A percentile compares a stretch with the other conserved stretches of the same genome.
Evolutionary conservation across 1,140 invertebrate species (phyloP).

Genomic region (Drosophila mayri): DNA sequence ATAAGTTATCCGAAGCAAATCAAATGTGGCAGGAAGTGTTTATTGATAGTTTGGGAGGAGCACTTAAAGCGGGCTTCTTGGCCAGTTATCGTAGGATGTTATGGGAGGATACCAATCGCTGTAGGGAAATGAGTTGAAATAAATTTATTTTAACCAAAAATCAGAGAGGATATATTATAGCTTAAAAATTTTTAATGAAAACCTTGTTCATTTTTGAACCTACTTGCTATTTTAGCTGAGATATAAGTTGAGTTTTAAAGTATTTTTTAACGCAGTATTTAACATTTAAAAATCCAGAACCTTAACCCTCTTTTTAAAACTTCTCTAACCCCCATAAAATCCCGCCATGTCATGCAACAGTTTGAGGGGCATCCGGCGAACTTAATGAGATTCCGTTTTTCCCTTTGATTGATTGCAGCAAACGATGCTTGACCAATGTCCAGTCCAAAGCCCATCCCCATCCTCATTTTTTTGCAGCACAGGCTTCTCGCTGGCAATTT

Average conservation of each 20-base stretch:
- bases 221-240: too few species aligned
- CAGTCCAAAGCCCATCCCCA: slow-evolving; percentile 3
- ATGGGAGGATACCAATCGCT: neutral
- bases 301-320: neutral
- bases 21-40: slow-evolving; percentile 48
- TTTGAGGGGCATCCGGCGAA: slow-evolving; percentile 32
- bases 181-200: too few species aligned
- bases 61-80: slow-evolving; percentile 7
- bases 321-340: neutral
- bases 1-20: slow-evolving; percentile 33
- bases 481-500: slow-evolving; percentile 50
- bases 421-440: slow-evolving; percentile 42
- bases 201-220: too few species aligned
- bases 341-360: slow-evolving; percentile 32
- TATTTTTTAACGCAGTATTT: too few species aligned
- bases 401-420: slow-evolving; percentile 68
- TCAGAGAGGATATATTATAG: neutral
- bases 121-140: neutral
- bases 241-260: too few species aligned
- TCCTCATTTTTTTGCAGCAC: neutral
- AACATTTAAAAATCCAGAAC: neutral
- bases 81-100: neutral
- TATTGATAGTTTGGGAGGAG: slow-evolving; percentile 30
- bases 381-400: slow-evolving; percentile 65
- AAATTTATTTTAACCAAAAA: neutral